These are phyloP conservation scores for Notolepis coatsorum DNA, from an alignment of 2,797 vertebrate species.

Conservation along the genomic window DNA sequence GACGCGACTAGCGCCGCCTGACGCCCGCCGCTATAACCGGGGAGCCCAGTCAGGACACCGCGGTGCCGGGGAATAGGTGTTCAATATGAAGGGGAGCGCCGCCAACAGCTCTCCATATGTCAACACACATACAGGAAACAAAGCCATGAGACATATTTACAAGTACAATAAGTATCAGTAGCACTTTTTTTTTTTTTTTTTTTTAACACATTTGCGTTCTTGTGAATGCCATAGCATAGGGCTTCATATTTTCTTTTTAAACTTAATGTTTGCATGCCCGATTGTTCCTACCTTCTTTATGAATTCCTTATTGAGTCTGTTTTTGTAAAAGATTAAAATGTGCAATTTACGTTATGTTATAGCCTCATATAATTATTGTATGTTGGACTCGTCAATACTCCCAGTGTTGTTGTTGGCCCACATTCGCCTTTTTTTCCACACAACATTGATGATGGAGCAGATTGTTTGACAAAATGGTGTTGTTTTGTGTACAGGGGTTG, in stretches of 20 bases:
- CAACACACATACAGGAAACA: constrained; percentile 70
- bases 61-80: constrained; percentile 76
- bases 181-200: too few species aligned
- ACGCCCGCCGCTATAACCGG: constrained; percentile 82
- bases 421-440: neutral
- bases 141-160: constrained; percentile 18
- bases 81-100: constrained; percentile 79
- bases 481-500: constrained; percentile 36
- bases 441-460: neutral
- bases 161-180: neutral
- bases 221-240: neutral
- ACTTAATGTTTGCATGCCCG: constrained; percentile 2
- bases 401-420: too few species aligned
- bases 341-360: neutral
- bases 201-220: neutral
- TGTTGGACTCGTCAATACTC: neutral
- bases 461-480: neutral
- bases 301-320: neutral
- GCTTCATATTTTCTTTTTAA: constrained; percentile 7
- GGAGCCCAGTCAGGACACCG: constrained; percentile 75
- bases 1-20: constrained; percentile 89
- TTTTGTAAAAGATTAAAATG: too few species aligned
- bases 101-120: constrained; percentile 83
- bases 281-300: neutral
- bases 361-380: neutral